Base-by-base conservation (phyloP, 53 echinoderm and acorn worm genomes). In the Zoroaster sp. region DNA sequence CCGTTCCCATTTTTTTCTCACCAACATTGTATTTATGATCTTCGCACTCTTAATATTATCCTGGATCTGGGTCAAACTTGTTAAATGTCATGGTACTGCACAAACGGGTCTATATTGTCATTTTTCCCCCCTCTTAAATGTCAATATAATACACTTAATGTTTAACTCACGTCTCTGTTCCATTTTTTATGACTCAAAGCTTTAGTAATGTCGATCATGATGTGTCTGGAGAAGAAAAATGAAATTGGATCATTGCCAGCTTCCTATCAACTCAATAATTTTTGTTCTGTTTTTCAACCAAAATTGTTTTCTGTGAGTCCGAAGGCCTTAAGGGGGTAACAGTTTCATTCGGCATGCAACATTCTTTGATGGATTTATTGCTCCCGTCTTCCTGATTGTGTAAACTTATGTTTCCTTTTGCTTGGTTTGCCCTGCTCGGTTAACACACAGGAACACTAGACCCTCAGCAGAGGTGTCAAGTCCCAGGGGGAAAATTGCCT, bases 341-440 rank as follows among this genome's bases (percentile, higher is more conserved):
- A 70, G 69, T 85, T 85, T 49, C 69, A 85, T 85, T 85, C 36
- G 47, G 85, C 35, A 42, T 15, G 43, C 44, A 9, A 68, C 21
- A n/a, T 1, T 59, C 5, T 67, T 30, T 85, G 85, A 85, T 47
- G 85, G 85, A 85, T 85, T 70, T 85, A 85, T 85, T 69, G 71
- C 85, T 44, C 20, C 49, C 43, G 32, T 71, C 85, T 70, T 85
- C 85, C 85, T 85, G 70, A 71, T 85, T 85, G 85, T 85, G 71
- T 85, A 85, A 85, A 71, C 42, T 85, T 69, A 40, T 71, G 69
- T 68, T 41, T 70, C 71, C 70, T 30, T 54, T 18, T 14, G 32
- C 47, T 15, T 28, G 20, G 37, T 66, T 66, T 40, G 66, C 40
- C 69, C 40, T 44, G 35, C 47, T 23, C 77, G 4, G 32, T 66